Evolutionary conservation across 37 sponge, comb jelly and placozoan genomes (phyloP).

Genomic region (Diacarnus erythraeanus): DNA sequence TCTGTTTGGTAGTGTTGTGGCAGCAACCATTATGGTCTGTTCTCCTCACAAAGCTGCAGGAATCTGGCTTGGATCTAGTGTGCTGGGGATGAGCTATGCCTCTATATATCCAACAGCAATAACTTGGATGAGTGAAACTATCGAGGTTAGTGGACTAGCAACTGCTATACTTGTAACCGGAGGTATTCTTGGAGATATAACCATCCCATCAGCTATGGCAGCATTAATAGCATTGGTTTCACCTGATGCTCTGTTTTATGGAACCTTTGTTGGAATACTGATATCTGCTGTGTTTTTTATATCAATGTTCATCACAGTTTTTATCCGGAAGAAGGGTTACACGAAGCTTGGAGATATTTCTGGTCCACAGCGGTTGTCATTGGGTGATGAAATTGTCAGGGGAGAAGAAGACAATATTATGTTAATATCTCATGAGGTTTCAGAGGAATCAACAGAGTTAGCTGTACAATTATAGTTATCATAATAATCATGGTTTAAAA

Average conservation of each 20-base stretch:
- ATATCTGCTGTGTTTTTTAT: constrained; percentile 4
- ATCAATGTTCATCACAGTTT: constrained; percentile 7
- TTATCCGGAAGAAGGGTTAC: not conserved
- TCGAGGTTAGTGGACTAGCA: constrained; percentile 18
- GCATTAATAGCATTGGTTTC: constrained; percentile 10
- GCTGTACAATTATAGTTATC: too few relatives aligned
- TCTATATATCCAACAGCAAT: constrained; percentile 57
- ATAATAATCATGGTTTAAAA: too few relatives aligned
- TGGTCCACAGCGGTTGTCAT: too few relatives aligned
- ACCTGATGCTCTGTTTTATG: constrained; percentile 28
- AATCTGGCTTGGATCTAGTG: constrained; percentile 46
- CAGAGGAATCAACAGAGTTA: too few relatives aligned
- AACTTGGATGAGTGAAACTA: constrained; percentile 43
- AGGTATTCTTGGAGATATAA: constrained; percentile 40
- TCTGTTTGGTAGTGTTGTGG: constrained; percentile 35
- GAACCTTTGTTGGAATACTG: constrained; percentile 19
- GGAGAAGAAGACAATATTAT: too few relatives aligned
- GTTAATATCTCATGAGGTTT: too few relatives aligned
- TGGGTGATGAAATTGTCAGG: not conserved
- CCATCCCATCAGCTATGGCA: constrained; percentile 37
- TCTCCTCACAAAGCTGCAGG: constrained; percentile 8
- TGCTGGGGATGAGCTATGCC: constrained; percentile 41
- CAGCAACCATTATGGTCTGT: constrained; percentile 19
- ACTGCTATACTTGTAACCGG: constrained; percentile 36
- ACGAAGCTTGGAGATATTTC: too few relatives aligned